Base-by-base conservation (phyloP, 2,113 vertebrate species). In the Engraulis encrasicolus region DNA sequence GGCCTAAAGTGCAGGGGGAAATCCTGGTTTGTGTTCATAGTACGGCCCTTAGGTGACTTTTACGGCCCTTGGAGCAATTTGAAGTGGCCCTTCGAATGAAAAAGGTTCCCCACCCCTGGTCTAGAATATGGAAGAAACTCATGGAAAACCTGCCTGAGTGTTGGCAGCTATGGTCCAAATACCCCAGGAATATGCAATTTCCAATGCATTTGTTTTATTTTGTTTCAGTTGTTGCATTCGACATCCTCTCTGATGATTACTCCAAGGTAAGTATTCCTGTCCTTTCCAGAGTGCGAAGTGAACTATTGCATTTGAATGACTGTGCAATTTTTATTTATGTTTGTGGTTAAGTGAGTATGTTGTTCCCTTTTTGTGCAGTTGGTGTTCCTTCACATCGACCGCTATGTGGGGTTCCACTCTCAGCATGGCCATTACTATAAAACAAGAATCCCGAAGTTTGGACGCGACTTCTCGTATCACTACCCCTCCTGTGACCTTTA, bases 211-310 rank as follows among this genome's bases (percentile, higher is more conserved):
- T 83, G 14, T 87, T 86, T 87, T 87, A 31, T 87, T 92, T 85
- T 89, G 78, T 89, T 92, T 45, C 89, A 99, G 98, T 99, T 90
- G 94, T 99, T 92, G 94, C 97, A 0, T 99, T 99, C 91, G 97
- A 99, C 87, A 96, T 98, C 90, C 93, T 99, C 90, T 99, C 98
- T 71, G 98, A 99, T 81, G 98, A 99, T 92, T 99, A 99, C 91
- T 99, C 98, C 6, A 99, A 99, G 98, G 98, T 99, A 95, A 86
- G 93, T 50, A 0, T 23, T 18, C 7, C 20, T 38, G n/a, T n/a
- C n/a, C 81, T 38, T 45, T 15, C 0, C 0, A 37, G 27, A 45
- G 6, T 31, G 20, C 34, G 6, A 17, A 17, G 36, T 20, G 1
- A 9, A 23, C 49, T 50, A 14, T 45, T 54, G 27, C n/a, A n/a